phyloP scores from a whole-genome alignment of 2,113 vertebrate genomes.

The Tringa solitaria region DNA sequence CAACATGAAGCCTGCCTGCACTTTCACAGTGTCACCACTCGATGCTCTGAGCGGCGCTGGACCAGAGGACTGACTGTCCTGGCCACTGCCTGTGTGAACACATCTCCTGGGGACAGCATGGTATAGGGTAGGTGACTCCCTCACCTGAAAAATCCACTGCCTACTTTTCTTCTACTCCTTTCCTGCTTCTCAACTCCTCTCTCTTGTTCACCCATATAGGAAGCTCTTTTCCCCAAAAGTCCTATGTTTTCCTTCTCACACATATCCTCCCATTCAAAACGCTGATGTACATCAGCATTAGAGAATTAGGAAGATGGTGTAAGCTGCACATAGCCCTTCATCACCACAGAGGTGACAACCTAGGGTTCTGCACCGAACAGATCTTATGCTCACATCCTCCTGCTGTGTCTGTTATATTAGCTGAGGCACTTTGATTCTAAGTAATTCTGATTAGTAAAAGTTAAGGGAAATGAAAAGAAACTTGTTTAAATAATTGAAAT shows the following conservation, averaged over 20 bases:
- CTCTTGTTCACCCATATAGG: background rate
- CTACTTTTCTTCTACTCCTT: background rate
- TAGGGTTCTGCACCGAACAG: background rate
- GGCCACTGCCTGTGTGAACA: background rate
- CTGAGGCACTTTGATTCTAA: background rate
- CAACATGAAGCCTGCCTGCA: background rate
- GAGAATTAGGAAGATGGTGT: background rate
- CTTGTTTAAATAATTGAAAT: background rate
- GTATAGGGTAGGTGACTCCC: background rate
- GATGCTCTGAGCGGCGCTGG: background rate
- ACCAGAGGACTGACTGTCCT: background rate
- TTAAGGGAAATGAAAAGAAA: background rate
- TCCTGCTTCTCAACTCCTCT: background rate
- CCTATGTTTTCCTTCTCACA: background rate
- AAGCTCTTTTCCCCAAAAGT: background rate
- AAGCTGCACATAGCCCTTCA: background rate
- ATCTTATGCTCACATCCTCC: background rate
- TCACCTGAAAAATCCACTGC: background rate
- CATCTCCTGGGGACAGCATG: background rate
- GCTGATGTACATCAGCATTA: background rate
- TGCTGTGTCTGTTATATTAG: background rate
- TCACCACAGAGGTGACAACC: background rate
- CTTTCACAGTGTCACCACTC: background rate
- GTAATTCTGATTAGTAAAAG: background rate
- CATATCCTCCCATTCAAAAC: background rate